Evolutionary conservation across 64 coral and sea anemone species (phyloP).

Genomic region (Anthopleura sola): DNA sequence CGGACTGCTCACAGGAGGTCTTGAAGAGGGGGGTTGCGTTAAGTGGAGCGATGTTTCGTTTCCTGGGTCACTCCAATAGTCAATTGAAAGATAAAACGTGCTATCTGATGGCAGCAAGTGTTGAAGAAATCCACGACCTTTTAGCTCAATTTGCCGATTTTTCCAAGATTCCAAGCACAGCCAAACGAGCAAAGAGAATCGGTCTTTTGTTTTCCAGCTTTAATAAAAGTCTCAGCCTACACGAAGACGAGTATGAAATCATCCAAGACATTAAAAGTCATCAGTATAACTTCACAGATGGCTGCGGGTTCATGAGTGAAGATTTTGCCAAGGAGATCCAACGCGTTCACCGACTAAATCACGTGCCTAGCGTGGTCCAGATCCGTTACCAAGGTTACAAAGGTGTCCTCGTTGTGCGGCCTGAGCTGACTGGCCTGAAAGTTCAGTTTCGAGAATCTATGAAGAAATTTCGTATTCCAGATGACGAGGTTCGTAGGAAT

Average conservation of each 20-base stretch:
- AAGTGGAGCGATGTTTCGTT: slow-evolving; percentile 60
- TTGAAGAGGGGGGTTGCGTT: slow-evolving; percentile 60
- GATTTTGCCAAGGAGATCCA: slow-evolving; percentile 53
- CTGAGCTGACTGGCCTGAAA: slow-evolving; percentile 14
- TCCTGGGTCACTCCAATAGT: slow-evolving; percentile 81
- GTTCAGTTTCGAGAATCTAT: slow-evolving; percentile 82
- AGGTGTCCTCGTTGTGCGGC: slow-evolving; percentile 47
- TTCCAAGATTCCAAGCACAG: slow-evolving; percentile 59
- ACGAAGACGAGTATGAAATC: slow-evolving; percentile 34
- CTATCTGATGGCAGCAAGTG: slow-evolving; percentile 51
- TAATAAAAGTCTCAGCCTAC: slow-evolving; percentile 51
- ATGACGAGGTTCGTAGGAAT: slow-evolving; percentile 60
- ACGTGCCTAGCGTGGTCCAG: slow-evolving; percentile 70
- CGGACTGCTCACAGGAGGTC: slow-evolving; percentile 30
- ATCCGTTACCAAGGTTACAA: slow-evolving; percentile 89
- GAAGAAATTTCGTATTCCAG: slow-evolving; percentile 76
- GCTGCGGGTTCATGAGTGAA: slow-evolving; percentile 84
- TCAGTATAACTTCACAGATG: slow-evolving; percentile 76
- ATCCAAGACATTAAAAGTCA: slow-evolving; percentile 51
- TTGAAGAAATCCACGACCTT: slow-evolving; percentile 68
- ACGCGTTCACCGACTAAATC: slow-evolving; percentile 16
- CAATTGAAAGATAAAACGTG: slow-evolving; percentile 84
- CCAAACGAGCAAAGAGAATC: slow-evolving; percentile 79
- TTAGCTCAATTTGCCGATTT: slow-evolving; percentile 72
- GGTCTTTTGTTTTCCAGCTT: slow-evolving; percentile 82